phyloP scores from a whole-genome alignment of 2,888 invertebrate genomes.

The Erebia palarica region DNA sequence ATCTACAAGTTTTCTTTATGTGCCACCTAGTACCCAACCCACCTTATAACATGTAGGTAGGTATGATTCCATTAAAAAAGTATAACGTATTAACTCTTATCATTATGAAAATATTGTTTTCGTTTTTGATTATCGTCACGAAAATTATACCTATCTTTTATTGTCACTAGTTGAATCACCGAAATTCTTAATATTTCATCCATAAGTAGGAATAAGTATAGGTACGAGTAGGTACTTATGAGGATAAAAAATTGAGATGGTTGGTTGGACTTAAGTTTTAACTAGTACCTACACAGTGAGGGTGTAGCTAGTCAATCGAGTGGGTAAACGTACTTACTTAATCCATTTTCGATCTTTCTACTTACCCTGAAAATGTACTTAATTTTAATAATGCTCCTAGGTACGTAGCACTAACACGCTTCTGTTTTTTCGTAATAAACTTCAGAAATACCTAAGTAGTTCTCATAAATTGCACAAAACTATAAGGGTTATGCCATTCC shows the following conservation, averaged over 20 bases:
- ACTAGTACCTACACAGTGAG: too few relatives aligned
- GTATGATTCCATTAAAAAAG: conserved; percentile 1
- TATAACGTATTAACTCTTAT: neutral
- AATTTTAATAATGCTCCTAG: too few relatives aligned
- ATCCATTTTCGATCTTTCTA: too few relatives aligned
- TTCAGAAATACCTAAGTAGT: too few relatives aligned
- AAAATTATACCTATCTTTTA: conserved; percentile 5
- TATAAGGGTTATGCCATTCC: too few relatives aligned
- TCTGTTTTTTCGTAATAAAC: too few relatives aligned
- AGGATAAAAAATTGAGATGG: neutral
- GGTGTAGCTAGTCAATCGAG: too few relatives aligned
- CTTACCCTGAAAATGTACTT: too few relatives aligned
- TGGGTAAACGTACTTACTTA: too few relatives aligned
- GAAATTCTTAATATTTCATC: conserved; percentile 16
- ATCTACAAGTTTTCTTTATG: neutral
- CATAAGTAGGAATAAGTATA: too few relatives aligned
- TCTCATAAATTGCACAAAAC: too few relatives aligned
- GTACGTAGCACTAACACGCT: too few relatives aligned
- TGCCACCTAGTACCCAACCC: neutral
- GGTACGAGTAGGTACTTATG: neutral
- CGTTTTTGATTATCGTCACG: neutral
- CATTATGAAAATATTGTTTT: neutral
- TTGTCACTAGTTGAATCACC: conserved; percentile 23
- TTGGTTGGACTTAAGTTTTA: neutral
- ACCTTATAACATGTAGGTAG: neutral